phyloP scores from a whole-genome alignment of 2,888 invertebrate genomes.

The Pseudolycoriella hygida region DNA sequence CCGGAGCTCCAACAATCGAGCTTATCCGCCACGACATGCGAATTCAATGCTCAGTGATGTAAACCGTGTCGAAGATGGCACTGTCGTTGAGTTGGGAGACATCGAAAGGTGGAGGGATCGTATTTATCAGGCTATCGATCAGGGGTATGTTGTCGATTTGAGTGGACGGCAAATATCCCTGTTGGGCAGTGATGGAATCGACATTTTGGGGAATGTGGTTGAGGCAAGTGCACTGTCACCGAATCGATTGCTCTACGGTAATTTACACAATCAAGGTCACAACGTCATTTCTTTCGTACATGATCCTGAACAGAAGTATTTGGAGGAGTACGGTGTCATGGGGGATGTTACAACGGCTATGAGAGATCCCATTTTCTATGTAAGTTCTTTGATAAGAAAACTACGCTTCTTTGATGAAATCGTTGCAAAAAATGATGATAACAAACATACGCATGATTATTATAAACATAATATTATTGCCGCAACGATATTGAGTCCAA shows the following conservation, averaged over 20 bases:
- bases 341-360: conserved; percentile 18
- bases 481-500: no score
- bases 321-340: conserved; percentile 9
- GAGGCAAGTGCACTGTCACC: conserved; percentile 17
- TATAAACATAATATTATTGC: no score
- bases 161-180: conserved; percentile 15
- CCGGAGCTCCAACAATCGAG: conserved; percentile 43
- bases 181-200: conserved; percentile 19
- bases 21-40: conserved; percentile 52
- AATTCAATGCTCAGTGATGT: conserved; percentile 42
- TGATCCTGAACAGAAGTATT: conserved; percentile 17
- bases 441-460: no score
- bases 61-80: conserved; percentile 42
- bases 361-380: conserved; percentile 24
- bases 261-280: conserved; percentile 22
- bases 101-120: conserved; percentile 59
- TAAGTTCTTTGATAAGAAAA: no score
- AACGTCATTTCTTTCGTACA: conserved; percentile 16
- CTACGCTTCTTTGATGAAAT: no score
- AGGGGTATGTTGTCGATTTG: conserved; percentile 42
- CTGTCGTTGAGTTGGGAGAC: conserved; percentile 33
- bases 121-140: conserved; percentile 54
- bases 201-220: conserved; percentile 21
- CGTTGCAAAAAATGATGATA: no score
- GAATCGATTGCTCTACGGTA: conserved; percentile 16